phyloP scores from a whole-genome alignment of 2,888 invertebrate species.

The Leptarthrus brevirostris region DNA sequence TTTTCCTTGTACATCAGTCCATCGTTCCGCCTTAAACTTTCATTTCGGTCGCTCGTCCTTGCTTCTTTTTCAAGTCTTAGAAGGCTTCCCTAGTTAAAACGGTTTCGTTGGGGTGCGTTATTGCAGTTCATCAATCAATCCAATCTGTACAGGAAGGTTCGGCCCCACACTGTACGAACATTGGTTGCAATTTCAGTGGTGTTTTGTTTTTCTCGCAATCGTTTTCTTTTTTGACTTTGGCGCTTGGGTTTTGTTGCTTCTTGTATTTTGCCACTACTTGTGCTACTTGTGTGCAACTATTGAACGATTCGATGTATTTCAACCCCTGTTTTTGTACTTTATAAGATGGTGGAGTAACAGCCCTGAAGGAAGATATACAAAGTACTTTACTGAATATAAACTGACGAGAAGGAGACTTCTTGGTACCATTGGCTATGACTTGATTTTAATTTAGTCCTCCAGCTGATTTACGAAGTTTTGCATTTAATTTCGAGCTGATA shows the following conservation, averaged over 20 bases:
- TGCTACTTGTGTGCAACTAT: not conserved
- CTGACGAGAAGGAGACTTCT: no score
- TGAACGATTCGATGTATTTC: no score
- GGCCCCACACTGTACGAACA: not conserved
- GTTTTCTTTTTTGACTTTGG: not conserved
- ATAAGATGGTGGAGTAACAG: no score
- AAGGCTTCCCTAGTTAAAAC: conserved; percentile 24
- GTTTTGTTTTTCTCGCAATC: not conserved
- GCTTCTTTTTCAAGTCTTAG: not conserved
- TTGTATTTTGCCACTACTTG: no score
- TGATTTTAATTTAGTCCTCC: no score
- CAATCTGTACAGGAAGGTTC: conserved; percentile 1
- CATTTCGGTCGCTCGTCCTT: conserved; percentile 7
- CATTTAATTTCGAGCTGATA: no score
- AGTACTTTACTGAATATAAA: no score
- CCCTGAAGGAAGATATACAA: no score
- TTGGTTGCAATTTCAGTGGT: conserved; percentile 40
- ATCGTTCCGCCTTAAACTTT: conserved; percentile 39
- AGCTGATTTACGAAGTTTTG: no score
- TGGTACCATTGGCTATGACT: no score
- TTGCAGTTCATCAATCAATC: conserved; percentile 55
- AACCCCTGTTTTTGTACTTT: no score
- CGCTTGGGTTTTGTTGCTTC: not conserved
- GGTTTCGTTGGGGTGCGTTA: conserved; percentile 50
- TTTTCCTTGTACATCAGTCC: conserved; percentile 21